Percentiles rank a stretch among this genome's conserved stretches.
Conservation (phyloP, 1,140 invertebrate genomes). For the Colletes gigas region DNA sequence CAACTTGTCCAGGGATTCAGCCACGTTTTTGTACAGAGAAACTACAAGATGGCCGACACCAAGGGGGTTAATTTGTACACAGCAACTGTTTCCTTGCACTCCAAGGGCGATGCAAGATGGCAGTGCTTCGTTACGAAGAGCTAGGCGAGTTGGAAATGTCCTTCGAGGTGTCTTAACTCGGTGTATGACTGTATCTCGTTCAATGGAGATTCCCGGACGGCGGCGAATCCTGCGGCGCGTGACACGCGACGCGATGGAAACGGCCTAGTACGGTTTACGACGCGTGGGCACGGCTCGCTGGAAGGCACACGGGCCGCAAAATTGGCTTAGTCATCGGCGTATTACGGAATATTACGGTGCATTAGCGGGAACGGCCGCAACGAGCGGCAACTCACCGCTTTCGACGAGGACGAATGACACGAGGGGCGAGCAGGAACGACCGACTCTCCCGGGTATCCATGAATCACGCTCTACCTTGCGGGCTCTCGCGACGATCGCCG, state of each 20-base stretch:
- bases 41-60: too few relatives aligned
- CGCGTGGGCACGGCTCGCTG: slow-evolving; percentile 18
- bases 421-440: slow-evolving; percentile 22
- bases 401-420: slow-evolving; percentile 5
- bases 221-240: slow-evolving; percentile 8
- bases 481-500: slow-evolving; percentile 46
- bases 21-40: too few relatives aligned
- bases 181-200: neutral
- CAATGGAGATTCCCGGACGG: slow-evolving; percentile 42
- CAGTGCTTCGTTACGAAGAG: too few relatives aligned
- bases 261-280: slow-evolving; percentile 22
- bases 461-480: slow-evolving; percentile 60
- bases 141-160: neutral
- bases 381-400: slow-evolving; percentile 28
- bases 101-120: too few relatives aligned
- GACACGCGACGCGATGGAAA: slow-evolving; percentile 9
- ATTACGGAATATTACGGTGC: slow-evolving; percentile 63
- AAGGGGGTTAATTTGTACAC: too few relatives aligned
- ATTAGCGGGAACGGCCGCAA: slow-evolving; percentile 54
- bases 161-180: too few relatives aligned
- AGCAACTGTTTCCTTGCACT: too few relatives aligned
- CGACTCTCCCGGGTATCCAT: slow-evolving; percentile 29
- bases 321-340: slow-evolving; percentile 67
- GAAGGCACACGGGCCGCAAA: slow-evolving; percentile 38
- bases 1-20: too few relatives aligned